Evolutionary conservation across 2,888 invertebrate genomes (phyloP).

Genomic region (Apamea monoglypha): DNA sequence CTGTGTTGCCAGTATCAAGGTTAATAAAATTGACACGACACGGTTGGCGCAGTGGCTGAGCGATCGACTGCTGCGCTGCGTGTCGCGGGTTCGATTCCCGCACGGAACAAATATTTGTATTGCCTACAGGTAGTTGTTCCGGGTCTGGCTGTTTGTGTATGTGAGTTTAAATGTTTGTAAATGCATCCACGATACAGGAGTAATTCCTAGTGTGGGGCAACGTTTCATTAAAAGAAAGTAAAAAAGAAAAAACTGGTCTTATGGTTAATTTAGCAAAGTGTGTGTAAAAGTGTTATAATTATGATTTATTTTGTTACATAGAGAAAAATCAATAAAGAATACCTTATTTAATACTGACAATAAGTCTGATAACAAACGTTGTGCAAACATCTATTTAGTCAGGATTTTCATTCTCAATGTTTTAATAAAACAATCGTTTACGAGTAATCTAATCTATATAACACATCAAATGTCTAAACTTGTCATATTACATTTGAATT

Average conservation of each 20-base stretch:
- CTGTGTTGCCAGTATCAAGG: neutral
- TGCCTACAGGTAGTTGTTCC: too few species aligned
- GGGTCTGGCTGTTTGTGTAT: too few species aligned
- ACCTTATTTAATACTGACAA: neutral
- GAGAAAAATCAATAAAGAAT: neutral
- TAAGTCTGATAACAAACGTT: neutral
- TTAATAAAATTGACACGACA: neutral
- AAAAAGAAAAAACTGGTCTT: too few species aligned
- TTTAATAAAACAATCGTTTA: neutral
- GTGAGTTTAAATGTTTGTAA: too few species aligned
- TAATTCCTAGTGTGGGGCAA: too few species aligned
- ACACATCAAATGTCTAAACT: slow-evolving; percentile 22
- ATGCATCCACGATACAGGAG: too few species aligned
- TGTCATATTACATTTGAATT: slow-evolving; percentile 41
- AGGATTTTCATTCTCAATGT: too few species aligned
- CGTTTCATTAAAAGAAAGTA: too few species aligned
- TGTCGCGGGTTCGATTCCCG: too few species aligned
- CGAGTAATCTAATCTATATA: slow-evolving; percentile 29
- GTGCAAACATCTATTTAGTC: neutral
- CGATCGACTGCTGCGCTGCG: too few species aligned
- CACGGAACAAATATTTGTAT: too few species aligned
- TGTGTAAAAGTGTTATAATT: neutral
- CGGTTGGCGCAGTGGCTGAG: too few species aligned
- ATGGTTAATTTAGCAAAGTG: neutral
- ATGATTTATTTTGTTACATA: neutral